phyloP scores from a whole-genome alignment of 2,888 invertebrate genomes.

The Theretra japonica region DNA sequence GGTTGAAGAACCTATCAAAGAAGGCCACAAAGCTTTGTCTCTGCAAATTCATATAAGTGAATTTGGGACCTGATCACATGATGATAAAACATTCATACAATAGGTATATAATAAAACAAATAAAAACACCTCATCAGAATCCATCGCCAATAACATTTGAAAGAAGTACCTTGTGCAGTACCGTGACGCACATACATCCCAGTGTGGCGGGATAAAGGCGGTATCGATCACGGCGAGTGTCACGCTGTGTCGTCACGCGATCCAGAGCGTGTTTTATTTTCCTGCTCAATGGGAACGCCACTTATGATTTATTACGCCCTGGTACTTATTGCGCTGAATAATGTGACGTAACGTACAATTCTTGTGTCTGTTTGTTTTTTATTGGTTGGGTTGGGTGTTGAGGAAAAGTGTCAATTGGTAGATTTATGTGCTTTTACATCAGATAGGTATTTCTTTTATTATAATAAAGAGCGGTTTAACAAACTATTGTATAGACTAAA shows the following conservation, averaged over 20 bases:
- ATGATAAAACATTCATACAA: no score
- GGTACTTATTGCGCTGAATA: conserved; percentile 20
- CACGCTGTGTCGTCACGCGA: conserved; percentile 52
- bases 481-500: background rate
- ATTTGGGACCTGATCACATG: no score
- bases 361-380: background rate
- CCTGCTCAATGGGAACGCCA: conserved; percentile 74
- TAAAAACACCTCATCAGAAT: no score
- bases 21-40: no score
- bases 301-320: conserved; percentile 58
- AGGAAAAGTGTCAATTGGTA: background rate
- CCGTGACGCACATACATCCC: no score
- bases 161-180: no score
- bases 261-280: conserved; percentile 69
- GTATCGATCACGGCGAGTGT: conserved; percentile 49
- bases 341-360: conserved; percentile 16
- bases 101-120: no score
- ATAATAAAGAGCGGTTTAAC: background rate
- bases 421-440: background rate
- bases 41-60: no score
- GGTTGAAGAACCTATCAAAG: no score
- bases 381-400: background rate
- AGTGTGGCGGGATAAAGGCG: conserved; percentile 45
- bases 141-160: no score
- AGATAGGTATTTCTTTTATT: background rate